Evolutionary conservation across 2,888 invertebrate species (phyloP).

Genomic region (Bugulina stolonifera): DNA sequence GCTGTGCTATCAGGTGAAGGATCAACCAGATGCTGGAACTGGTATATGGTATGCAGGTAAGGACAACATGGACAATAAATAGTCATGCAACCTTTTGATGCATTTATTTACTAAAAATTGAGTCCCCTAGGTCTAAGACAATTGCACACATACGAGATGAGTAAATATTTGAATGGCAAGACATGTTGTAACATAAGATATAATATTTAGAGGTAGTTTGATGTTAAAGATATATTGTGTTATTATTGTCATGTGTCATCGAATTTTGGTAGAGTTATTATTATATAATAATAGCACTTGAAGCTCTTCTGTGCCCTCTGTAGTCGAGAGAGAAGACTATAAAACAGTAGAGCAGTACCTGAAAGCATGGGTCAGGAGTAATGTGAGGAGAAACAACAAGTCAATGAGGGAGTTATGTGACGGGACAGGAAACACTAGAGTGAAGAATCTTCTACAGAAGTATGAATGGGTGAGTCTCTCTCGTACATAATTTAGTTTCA

Average conservation of each 20-base stretch:
- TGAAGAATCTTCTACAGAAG: slow-evolving; percentile 31
- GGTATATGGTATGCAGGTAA: slow-evolving; percentile 37
- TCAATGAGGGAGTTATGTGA: slow-evolving; percentile 33
- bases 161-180: too few relatives aligned
- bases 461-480: slow-evolving; percentile 27
- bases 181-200: too few relatives aligned
- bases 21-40: slow-evolving; percentile 34
- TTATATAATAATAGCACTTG: too few relatives aligned
- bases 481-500: background rate
- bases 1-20: slow-evolving; percentile 34
- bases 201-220: too few relatives aligned
- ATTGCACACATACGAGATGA: too few relatives aligned
- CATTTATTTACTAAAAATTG: too few relatives aligned
- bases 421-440: slow-evolving; percentile 34
- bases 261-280: too few relatives aligned
- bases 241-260: too few relatives aligned
- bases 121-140: too few relatives aligned
- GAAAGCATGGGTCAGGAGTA: slow-evolving; percentile 35
- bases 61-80: too few relatives aligned
- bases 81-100: too few relatives aligned
- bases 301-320: background rate
- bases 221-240: too few relatives aligned
- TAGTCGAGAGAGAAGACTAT: slow-evolving; percentile 34
- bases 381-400: slow-evolving; percentile 31
- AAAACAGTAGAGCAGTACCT: slow-evolving; percentile 32